Base-by-base conservation (phyloP, 1,140 invertebrate species). In the Drosophila triauraria region DNA sequence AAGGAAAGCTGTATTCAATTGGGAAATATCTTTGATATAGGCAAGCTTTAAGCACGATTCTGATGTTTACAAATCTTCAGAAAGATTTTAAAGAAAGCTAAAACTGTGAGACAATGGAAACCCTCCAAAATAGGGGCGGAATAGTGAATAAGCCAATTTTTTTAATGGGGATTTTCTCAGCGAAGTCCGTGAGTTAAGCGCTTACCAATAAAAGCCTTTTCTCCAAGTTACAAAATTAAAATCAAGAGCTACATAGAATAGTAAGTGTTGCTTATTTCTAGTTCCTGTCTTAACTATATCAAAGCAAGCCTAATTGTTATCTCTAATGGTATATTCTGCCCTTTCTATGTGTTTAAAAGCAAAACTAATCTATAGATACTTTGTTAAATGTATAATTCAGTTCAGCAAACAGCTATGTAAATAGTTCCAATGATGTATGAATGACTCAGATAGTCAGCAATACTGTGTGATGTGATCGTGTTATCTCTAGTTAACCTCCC, bases 381-480 rank as follows among this genome's bases (percentile, higher is more conserved):
- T 23, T 23, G 12, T 32, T 54, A 38, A 23, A 38, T 54, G 4
- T 54, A 23, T 54, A 54, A 38, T 23, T 54, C 51, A 54, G 51
- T 54, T 54, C 51, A 38, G 17, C 51, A 54, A 54, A 38, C 12
- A 56, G 54, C 32, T 25, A 12, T 57, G 35, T 57, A 57, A 27
- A n/a, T 63, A 63, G 25, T 30, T 43, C 6, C 8, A 15, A 30
- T 20, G 27, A 35, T 35, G 30, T 20, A 13, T 30, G 23, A 17
- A 30, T 42, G 35, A 40, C 57, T 47, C 8, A 6, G 27, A 23
- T 17, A 32, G 44, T 46, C 23, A 15, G 47, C 38, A 69, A 69
- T 69, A 69, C 67, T 67, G 63, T 67, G 63, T 27, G 17, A 23
- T 54, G 43, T 78, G 78, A 48, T 65, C 60, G 67, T 78, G 57